A percentile compares a stretch with the other conserved stretches of the same genome.
Evolutionary conservation across 1,140 invertebrate genomes (phyloP).

Genomic region (Drosophila insularis): DNA sequence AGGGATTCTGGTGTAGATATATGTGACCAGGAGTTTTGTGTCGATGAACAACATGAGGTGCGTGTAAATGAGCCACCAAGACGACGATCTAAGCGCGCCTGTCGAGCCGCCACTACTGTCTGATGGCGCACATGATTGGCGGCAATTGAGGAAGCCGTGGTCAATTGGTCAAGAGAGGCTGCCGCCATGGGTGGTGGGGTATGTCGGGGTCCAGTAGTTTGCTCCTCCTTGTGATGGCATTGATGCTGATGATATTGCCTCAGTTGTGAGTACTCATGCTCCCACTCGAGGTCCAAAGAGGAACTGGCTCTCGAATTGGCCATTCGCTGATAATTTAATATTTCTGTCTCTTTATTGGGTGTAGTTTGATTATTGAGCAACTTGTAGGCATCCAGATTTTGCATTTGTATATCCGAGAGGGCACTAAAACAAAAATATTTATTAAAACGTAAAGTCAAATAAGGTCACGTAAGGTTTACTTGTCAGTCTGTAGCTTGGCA

Average conservation of each 20-base stretch:
- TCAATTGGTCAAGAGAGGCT: constrained; percentile 57
- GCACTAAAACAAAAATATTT: constrained; percentile 7
- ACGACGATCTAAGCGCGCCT: constrained; percentile 42
- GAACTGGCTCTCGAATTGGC: constrained; percentile 70
- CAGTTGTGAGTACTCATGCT: constrained; percentile 75
- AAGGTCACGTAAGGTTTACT: constrained; percentile 31
- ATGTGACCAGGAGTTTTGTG: constrained; percentile 79
- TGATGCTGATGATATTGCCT: constrained; percentile 55
- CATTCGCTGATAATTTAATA: constrained; percentile 52
- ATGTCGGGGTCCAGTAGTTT: constrained; percentile 4
- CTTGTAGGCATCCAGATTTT: constrained; percentile 72
- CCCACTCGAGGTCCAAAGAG: constrained; percentile 79
- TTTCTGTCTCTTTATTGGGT: constrained; percentile 63
- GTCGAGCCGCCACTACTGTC: constrained; percentile 10
- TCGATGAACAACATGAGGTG: constrained; percentile 67
- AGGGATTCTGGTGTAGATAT: constrained; percentile 80
- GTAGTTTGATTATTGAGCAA: constrained; percentile 53
- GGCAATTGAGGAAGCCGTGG: constrained; percentile 38
- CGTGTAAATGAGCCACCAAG: constrained; percentile 67
- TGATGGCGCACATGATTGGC: constrained; percentile 47
- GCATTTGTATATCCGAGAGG: constrained; percentile 68
- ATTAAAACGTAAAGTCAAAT: not conserved
- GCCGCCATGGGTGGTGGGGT: constrained; percentile 37
- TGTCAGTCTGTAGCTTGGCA: constrained; percentile 64
- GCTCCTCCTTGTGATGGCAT: constrained; percentile 12